Conservation (phyloP, 1,140 invertebrate genomes). For the Drosophila subpulchrella region DNA sequence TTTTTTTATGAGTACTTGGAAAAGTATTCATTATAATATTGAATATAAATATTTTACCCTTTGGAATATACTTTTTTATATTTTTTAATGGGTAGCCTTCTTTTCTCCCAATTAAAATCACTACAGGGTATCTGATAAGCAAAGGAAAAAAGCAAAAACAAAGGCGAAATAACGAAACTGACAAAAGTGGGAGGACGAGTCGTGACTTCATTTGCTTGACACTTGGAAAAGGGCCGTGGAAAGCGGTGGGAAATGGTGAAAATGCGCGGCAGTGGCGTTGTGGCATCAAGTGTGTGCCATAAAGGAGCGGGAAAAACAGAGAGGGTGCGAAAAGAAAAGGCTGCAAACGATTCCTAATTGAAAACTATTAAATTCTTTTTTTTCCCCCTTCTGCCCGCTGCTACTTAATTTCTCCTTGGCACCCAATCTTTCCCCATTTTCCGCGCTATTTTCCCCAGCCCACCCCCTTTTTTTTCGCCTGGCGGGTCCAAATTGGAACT, state of each 20-base stretch:
- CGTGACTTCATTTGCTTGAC: slow-evolving; percentile 83
- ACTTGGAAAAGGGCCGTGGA: slow-evolving; percentile 51
- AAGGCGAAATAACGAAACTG: slow-evolving; percentile 55
- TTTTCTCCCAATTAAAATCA: neutral
- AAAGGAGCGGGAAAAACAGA: slow-evolving; percentile 35
- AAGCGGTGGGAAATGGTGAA: slow-evolving; percentile 30
- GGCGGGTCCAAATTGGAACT: slow-evolving; percentile 78
- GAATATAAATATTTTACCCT: neutral
- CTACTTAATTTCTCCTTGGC: slow-evolving; percentile 63
- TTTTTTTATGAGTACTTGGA: neutral
- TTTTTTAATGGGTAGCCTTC: too few species aligned
- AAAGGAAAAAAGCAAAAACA: slow-evolving; percentile 14
- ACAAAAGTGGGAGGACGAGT: slow-evolving; percentile 49
- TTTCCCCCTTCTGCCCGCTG: slow-evolving; percentile 32
- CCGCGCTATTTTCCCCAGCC: slow-evolving; percentile 3
- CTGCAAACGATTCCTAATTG: slow-evolving; percentile 84
- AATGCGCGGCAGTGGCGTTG: slow-evolving; percentile 34
- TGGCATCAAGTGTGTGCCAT: slow-evolving; percentile 65
- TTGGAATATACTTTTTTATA: neutral
- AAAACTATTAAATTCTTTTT: slow-evolving; percentile 84
- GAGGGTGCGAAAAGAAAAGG: slow-evolving; percentile 63
- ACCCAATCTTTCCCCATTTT: slow-evolving; percentile 30
- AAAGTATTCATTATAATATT: neutral
- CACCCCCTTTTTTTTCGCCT: neutral
- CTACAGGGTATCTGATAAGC: slow-evolving; percentile 37